These are phyloP conservation scores for Onychomys leucogaster DNA, from an alignment of 2,797 vertebrate species.

Conservation along the genomic window DNA sequence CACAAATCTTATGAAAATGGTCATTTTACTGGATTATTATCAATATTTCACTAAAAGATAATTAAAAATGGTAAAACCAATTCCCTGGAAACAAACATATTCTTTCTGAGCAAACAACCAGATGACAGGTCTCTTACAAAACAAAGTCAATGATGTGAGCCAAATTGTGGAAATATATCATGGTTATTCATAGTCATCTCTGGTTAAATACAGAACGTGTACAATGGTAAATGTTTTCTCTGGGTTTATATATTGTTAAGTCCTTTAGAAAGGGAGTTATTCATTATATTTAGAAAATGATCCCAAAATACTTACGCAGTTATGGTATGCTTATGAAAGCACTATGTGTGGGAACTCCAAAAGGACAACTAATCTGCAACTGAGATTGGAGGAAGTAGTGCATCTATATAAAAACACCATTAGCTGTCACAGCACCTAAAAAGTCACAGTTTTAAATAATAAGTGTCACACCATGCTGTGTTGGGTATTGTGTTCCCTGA, in stretches of 20 bases:
- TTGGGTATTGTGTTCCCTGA: no score
- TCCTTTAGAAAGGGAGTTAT: neutral
- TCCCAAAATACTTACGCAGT: neutral
- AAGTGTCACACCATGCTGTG: neutral
- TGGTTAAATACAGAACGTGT: neutral
- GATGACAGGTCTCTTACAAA: neutral
- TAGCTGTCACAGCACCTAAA: neutral
- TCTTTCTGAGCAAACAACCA: neutral
- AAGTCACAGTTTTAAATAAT: neutral
- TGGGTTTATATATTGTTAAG: neutral
- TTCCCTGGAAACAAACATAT: neutral
- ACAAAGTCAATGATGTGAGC: neutral
- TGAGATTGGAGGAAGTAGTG: neutral
- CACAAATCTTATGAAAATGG: neutral
- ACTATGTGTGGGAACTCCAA: neutral
- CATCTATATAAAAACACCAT: neutral
- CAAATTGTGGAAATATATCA: slow-evolving; percentile 41
- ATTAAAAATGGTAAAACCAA: neutral
- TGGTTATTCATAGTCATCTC: slow-evolving; percentile 34
- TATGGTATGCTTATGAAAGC: neutral
- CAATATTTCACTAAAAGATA: neutral
- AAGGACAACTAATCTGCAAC: neutral
- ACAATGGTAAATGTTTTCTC: neutral
- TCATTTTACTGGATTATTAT: neutral
- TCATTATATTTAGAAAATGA: neutral